These are phyloP conservation scores for Euphydryas editha DNA, from an alignment of 2,888 invertebrate genomes.

Conservation along the genomic window DNA sequence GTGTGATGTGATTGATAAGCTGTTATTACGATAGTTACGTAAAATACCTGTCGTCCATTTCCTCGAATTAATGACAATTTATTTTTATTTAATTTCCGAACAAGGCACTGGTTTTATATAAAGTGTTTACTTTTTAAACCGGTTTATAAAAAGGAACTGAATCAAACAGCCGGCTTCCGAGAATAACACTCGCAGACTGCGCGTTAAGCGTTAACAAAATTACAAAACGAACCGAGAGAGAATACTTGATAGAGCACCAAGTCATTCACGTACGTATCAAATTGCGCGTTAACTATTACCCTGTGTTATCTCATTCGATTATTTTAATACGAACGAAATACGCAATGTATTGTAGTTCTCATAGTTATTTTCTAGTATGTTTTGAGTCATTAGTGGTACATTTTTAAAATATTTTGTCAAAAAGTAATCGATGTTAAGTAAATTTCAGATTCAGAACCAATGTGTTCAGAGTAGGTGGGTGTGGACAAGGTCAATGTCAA, in stretches of 20 bases:
- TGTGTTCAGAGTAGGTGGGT: constrained; percentile 8
- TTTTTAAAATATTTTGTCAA: constrained; percentile 4
- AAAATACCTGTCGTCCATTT: constrained; percentile 39
- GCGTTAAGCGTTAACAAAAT: constrained; percentile 42
- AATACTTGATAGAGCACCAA: constrained; percentile 40
- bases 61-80: constrained; percentile 18
- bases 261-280: constrained; percentile 20
- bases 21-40: constrained; percentile 2
- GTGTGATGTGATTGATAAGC: constrained; percentile 7
- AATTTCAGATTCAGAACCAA: constrained; percentile 13
- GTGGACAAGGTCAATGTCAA: constrained; percentile 33
- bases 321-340: neutral
- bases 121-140: constrained; percentile 53
- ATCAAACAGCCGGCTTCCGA: constrained; percentile 63
- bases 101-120: constrained; percentile 26
- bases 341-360: constrained; percentile 1
- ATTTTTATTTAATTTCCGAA: constrained; percentile 29
- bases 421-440: constrained; percentile 1
- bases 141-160: constrained; percentile 53
- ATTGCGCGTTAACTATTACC: constrained; percentile 43
- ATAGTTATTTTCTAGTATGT: neutral
- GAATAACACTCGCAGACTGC: constrained; percentile 70
- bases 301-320: constrained; percentile 28
- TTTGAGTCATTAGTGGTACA: constrained; percentile 1
- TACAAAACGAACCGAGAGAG: constrained; percentile 16